Base-by-base conservation (phyloP, 2,888 invertebrate species). In the Aspidiotus rigidus region DNA sequence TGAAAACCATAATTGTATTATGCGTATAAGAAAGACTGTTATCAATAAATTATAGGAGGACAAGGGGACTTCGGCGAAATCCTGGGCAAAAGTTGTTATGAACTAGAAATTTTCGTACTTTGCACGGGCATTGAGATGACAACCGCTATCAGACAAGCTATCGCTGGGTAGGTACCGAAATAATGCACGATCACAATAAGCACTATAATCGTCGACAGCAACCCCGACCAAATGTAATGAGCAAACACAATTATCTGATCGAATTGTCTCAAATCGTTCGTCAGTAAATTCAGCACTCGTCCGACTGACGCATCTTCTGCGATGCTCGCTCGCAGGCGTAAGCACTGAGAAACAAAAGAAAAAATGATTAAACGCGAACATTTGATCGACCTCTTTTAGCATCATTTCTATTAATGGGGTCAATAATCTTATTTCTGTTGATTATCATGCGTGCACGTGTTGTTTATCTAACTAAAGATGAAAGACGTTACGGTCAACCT, bases 181-280 rank as follows among this genome's bases (percentile, higher is more conserved):
- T 56, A 13, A 3, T 44, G 17, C 39, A 17, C 57, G 2, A 69
- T 9, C 0, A 69, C 39, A 57, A 15, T 17, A 1, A 56, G 54
- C 28, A 62, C 57, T 10, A 69, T 63, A 10, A 63, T 2, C 13
- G 69, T 69, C 11, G 56, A 54, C 10, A 62, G 53, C 44, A 62
- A 42, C 13, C 62, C 69, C 39, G 69, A 69, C 56, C 62, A 69
- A 16, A 53, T 49, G 44, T 69, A 69, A 41, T 69, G 53, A 9
- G 41, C 28, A 16, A 61, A 62, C 62, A 69, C 57, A 5, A 69
- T 16, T 17, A 69, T 63, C 16, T 69, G 62, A 42, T 69, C 63
- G 28, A 69, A 69, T 28, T 54, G 55, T 7, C 62, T 56, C 40
- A 69, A 42, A 63, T 69, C 69, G 63, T 69, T 69, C 6, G 69